A percentile compares a stretch with the other conserved stretches of the same genome.
Conservation (phyloP, 2,888 invertebrate genomes). For the Nomada ferruginata region DNA sequence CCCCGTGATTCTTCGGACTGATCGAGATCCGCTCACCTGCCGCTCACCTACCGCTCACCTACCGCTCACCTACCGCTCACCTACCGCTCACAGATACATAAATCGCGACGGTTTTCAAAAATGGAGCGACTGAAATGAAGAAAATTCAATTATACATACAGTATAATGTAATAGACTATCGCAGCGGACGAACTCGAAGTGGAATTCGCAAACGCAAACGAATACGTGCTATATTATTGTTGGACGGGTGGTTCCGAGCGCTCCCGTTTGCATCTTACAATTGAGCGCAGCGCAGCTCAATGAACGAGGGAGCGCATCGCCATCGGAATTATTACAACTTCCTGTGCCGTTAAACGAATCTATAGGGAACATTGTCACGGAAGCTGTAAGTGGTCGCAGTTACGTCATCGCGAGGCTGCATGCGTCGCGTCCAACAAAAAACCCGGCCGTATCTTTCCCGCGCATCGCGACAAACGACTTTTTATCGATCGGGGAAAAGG, state of each 20-base stretch:
- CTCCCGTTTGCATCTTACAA: conserved; percentile 66
- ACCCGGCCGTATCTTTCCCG: not conserved
- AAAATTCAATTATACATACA: not conserved
- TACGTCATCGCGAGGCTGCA: conserved; percentile 67
- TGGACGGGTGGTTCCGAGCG: conserved; percentile 34
- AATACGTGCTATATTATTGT: not conserved
- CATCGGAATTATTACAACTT: conserved; percentile 79
- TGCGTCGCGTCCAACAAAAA: conserved; percentile 42
- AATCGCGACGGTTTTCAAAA: conserved; percentile 1
- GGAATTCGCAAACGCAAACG: no score
- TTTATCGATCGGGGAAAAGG: not conserved
- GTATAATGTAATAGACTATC: no score
- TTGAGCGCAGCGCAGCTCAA: conserved; percentile 63
- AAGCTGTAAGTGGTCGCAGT: conserved; percentile 72
- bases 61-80: not conserved
- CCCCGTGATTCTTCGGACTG: not conserved
- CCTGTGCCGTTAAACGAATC: conserved; percentile 79
- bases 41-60: not conserved
- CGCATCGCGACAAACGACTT: not conserved
- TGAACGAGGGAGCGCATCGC: conserved; percentile 67
- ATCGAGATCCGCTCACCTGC: conserved; percentile 2
- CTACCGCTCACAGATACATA: not conserved
- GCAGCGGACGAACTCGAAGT: no score
- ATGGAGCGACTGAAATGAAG: not conserved
- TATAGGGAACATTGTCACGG: conserved; percentile 73